These are phyloP conservation scores for Chlamydotis undulata DNA, from an alignment of 2,113 vertebrate species.

Conservation along the genomic window DNA sequence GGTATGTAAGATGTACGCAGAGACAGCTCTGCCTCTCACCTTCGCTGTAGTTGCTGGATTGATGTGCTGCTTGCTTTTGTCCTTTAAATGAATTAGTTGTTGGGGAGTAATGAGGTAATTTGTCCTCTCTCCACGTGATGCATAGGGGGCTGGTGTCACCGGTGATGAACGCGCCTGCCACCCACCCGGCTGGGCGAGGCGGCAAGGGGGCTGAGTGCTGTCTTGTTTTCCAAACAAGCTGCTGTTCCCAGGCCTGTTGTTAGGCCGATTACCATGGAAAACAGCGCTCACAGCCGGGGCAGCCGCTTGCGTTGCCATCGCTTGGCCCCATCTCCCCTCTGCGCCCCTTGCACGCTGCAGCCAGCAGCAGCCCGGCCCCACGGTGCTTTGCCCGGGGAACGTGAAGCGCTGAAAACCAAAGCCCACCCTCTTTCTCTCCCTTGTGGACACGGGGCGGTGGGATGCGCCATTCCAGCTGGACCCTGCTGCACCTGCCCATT, in stretches of 20 bases:
- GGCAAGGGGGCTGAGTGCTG: not conserved
- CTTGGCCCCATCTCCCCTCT: not conserved
- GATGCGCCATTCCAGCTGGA: no score
- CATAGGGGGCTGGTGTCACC: not conserved
- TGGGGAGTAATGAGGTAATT: conserved; percentile 6
- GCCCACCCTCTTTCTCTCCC: not conserved
- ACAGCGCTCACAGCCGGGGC: not conserved
- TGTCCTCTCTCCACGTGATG: not conserved
- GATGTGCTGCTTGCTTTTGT: not conserved
- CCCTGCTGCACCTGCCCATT: not conserved
- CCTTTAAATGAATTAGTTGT: not conserved
- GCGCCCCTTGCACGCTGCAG: no score
- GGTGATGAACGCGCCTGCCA: not conserved
- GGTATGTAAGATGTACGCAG: not conserved
- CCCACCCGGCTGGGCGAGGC: not conserved
- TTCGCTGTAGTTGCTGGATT: not conserved
- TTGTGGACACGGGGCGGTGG: not conserved
- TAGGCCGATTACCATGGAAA: conserved; percentile 7
- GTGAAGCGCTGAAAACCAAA: no score
- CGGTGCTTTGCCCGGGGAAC: not conserved
- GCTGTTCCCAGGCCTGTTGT: not conserved
- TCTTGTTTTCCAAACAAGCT: conserved; percentile 5
- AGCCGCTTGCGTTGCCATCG: not conserved
- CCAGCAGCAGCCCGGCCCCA: no score
- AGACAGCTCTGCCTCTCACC: not conserved